Percentiles rank a stretch among this genome's conserved stretches.
Conservation (phyloP, 2,797 vertebrate genomes). For the Novumbra hubbsi region DNA sequence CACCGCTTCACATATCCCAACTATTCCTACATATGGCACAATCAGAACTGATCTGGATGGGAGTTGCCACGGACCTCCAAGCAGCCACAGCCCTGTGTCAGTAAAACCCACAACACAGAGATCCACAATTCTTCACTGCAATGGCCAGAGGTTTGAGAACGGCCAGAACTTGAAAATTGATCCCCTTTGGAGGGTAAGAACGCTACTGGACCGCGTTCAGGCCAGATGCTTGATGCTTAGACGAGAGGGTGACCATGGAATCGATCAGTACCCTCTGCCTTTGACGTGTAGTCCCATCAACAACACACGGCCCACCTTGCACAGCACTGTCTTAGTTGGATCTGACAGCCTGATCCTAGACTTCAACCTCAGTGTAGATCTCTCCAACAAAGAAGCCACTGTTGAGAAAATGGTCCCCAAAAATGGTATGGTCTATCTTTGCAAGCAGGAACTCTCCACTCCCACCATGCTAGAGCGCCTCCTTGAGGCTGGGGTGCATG, state of each 20-base stretch:
- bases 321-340: slow-evolving; percentile 69
- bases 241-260: slow-evolving; percentile 60
- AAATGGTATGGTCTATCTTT: slow-evolving; percentile 74
- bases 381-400: slow-evolving; percentile 64
- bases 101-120: neutral
- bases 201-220: slow-evolving; percentile 65
- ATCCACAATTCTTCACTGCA: neutral
- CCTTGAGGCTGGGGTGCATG: slow-evolving; percentile 68
- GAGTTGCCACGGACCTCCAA: slow-evolving; percentile 1
- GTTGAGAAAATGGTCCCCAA: slow-evolving; percentile 71
- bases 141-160: slow-evolving; percentile 15
- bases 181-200: slow-evolving; percentile 69
- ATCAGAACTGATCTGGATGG: neutral
- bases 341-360: slow-evolving; percentile 67
- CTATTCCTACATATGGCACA: slow-evolving; percentile 1
- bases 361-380: slow-evolving; percentile 67
- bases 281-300: slow-evolving; percentile 55
- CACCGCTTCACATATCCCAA: neutral
- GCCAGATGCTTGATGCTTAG: slow-evolving; percentile 62
- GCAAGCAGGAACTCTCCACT: slow-evolving; percentile 78
- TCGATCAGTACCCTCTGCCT: slow-evolving; percentile 72
- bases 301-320: slow-evolving; percentile 54
- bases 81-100: neutral
- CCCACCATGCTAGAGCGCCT: slow-evolving; percentile 77
- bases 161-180: slow-evolving; percentile 41